Evolutionary conservation across 2,797 vertebrate species (phyloP).

Genomic region (Lepus oiostolus): DNA sequence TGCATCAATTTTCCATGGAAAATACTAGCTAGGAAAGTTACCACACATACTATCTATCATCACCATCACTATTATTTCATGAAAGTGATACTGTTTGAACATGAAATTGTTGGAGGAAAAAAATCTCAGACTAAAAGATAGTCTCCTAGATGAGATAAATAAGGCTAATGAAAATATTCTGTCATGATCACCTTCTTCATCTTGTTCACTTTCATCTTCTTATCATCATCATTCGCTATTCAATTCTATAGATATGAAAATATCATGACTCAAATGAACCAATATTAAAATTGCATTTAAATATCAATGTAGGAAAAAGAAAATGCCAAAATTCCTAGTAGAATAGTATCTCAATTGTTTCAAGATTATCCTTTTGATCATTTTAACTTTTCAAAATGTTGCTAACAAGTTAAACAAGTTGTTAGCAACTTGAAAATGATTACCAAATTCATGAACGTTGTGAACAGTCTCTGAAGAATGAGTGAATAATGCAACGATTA

Average conservation of each 20-base stretch:
- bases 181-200: not conserved
- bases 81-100: not conserved
- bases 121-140: not conserved
- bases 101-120: not conserved
- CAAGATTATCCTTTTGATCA: not conserved
- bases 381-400: not conserved
- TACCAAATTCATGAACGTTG: too few species aligned
- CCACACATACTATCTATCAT: not conserved
- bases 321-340: not conserved
- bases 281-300: not conserved
- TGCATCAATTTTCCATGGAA: not conserved
- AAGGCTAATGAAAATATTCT: too few species aligned
- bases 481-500: not conserved
- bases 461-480: not conserved
- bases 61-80: not conserved
- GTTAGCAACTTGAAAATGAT: not conserved
- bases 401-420: not conserved
- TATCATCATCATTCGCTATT: not conserved
- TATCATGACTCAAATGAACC: not conserved
- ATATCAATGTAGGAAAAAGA: not conserved
- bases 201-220: not conserved
- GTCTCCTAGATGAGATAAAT: not conserved
- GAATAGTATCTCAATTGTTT: not conserved
- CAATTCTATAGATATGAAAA: not conserved
- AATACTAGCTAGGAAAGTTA: not conserved